Percentiles rank a stretch among this genome's conserved stretches.
phyloP scores from a whole-genome alignment of 2,888 invertebrate species.

The Allophyes oxyacanthae region DNA sequence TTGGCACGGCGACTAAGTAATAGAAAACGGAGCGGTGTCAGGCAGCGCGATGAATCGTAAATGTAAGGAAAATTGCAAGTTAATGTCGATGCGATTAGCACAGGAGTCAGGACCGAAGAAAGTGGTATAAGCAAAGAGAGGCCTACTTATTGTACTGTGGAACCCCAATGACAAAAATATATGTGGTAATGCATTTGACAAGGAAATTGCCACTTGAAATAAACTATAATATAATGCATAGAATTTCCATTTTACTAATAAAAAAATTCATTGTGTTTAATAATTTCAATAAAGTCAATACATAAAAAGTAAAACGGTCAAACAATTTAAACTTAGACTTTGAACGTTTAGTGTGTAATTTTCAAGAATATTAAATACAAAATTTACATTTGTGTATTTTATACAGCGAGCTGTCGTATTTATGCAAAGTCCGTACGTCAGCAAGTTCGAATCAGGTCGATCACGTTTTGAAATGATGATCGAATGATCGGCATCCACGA shows the following conservation, averaged over 20 bases:
- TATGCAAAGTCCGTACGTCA: slow-evolving; percentile 48
- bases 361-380: slow-evolving; percentile 15
- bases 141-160: too few relatives aligned
- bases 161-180: not conserved
- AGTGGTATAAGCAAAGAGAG: too few relatives aligned
- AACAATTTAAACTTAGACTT: slow-evolving; percentile 4
- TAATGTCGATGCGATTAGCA: too few relatives aligned
- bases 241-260: too few relatives aligned
- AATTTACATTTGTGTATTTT: slow-evolving; percentile 29
- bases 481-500: slow-evolving; percentile 18
- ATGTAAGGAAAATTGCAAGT: too few relatives aligned
- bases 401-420: slow-evolving; percentile 31
- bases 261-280: too few relatives aligned
- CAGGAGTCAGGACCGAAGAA: too few relatives aligned
- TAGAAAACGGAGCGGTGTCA: too few relatives aligned
- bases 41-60: too few relatives aligned
- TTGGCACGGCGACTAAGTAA: too few relatives aligned
- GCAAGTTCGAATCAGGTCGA: slow-evolving; percentile 35
- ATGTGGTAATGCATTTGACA: not conserved
- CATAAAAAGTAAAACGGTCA: not conserved
- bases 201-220: slow-evolving; percentile 1
- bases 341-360: slow-evolving; percentile 4
- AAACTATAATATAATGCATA: too few relatives aligned
- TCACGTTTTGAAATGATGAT: slow-evolving; percentile 36
- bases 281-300: too few relatives aligned